Conservation (phyloP, 2,888 invertebrate genomes). For the Anorthoa munda region DNA sequence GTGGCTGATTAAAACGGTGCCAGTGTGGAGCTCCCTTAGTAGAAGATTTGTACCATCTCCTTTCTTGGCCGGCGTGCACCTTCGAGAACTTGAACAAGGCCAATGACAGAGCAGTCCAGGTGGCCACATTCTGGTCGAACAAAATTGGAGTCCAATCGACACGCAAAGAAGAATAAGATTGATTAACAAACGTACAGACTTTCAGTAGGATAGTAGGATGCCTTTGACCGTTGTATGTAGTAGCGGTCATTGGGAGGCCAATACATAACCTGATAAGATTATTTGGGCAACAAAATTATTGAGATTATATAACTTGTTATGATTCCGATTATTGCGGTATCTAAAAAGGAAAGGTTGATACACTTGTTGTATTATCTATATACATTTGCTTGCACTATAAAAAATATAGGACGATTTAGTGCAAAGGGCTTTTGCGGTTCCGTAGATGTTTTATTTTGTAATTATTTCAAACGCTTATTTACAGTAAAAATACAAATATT, state of each 20-base stretch:
- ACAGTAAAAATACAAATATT: not conserved
- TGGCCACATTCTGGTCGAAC: too few relatives aligned
- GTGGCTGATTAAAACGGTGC: too few relatives aligned
- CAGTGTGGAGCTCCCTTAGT: too few relatives aligned
- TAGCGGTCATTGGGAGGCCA: slow-evolving; percentile 9
- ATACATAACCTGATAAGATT: slow-evolving; percentile 14
- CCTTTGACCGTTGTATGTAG: not conserved
- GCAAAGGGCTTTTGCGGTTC: not conserved
- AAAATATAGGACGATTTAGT: not conserved
- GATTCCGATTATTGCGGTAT: slow-evolving; percentile 2
- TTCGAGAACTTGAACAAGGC: too few relatives aligned
- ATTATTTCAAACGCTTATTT: not conserved
- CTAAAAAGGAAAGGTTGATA: not conserved
- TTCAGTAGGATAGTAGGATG: not conserved
- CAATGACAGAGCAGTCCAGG: too few relatives aligned
- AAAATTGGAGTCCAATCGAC: too few relatives aligned
- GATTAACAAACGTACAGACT: not conserved
- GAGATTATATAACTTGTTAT: slow-evolving; percentile 15
- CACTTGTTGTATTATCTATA: not conserved
- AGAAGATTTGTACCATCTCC: too few relatives aligned
- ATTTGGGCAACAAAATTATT: slow-evolving; percentile 1
- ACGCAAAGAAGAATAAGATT: not conserved
- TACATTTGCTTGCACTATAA: not conserved
- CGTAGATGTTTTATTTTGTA: not conserved
- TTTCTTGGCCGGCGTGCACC: too few relatives aligned